Evolutionary conservation across 2,888 invertebrate genomes (phyloP).

Genomic region (Ariolimax columbianus): DNA sequence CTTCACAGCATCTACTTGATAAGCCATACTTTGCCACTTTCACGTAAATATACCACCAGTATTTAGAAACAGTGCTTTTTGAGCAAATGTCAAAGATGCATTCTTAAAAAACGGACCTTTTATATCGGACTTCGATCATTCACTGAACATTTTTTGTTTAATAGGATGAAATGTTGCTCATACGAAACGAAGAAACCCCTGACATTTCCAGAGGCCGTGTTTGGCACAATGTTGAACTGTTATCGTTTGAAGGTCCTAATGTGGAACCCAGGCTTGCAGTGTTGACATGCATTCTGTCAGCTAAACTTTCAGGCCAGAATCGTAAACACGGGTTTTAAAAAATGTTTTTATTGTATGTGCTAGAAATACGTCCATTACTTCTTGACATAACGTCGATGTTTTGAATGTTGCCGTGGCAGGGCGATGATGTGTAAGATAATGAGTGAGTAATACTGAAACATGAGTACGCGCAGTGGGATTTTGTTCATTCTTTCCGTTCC

Average conservation of each 20-base stretch:
- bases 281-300: neutral
- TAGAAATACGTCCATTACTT: neutral
- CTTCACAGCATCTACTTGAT: no score
- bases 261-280: neutral
- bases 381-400: slow-evolving; percentile 25
- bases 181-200: neutral
- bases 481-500: no score
- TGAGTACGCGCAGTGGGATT: neutral
- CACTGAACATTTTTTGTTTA: neutral
- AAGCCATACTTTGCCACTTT: neutral
- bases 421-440: neutral
- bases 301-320: neutral
- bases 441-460: neutral
- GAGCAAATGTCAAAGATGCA: neutral
- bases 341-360: neutral
- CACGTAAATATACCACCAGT: neutral
- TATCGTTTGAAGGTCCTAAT: no score
- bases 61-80: neutral
- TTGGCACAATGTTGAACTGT: no score
- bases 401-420: neutral
- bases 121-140: neutral
- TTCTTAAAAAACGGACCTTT: neutral
- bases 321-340: slow-evolving; percentile 24
- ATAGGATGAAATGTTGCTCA: neutral
- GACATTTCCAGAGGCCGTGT: neutral